A percentile compares a stretch with the other conserved stretches of the same genome.
Conservation (phyloP, 2,797 vertebrate genomes). For the Microchirus variegatus region DNA sequence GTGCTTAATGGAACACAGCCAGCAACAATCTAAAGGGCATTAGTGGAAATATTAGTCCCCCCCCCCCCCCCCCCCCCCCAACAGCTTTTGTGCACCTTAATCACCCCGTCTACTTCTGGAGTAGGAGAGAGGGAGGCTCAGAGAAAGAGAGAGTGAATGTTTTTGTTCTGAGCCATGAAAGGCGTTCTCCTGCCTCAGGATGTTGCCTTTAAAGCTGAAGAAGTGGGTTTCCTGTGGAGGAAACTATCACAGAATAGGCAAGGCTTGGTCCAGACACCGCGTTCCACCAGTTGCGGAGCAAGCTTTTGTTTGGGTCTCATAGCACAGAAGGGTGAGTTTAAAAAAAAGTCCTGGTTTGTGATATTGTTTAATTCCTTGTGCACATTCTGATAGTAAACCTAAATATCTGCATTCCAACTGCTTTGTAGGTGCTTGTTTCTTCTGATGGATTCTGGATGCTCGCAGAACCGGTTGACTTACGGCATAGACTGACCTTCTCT, state of each 20-base stretch:
- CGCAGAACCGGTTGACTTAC: slow-evolving; percentile 11
- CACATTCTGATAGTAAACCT: slow-evolving; percentile 15
- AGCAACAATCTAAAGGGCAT: slow-evolving; percentile 23
- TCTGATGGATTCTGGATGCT: slow-evolving; percentile 43
- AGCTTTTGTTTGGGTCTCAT: neutral
- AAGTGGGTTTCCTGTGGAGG: slow-evolving; percentile 83
- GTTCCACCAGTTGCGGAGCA: slow-evolving; percentile 56
- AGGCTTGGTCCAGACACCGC: slow-evolving; percentile 65
- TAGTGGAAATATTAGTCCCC: slow-evolving; percentile 24
- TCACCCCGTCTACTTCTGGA: slow-evolving; percentile 29
- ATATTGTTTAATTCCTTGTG: neutral
- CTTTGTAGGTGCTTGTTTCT: slow-evolving; percentile 34
- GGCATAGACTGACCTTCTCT: neutral
- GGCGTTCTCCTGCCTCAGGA: slow-evolving; percentile 82
- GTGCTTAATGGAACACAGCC: slow-evolving; percentile 27
- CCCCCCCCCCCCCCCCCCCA: slow-evolving; percentile 8
- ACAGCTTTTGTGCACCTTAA: slow-evolving; percentile 22
- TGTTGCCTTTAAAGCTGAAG: slow-evolving; percentile 82
- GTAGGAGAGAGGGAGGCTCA: slow-evolving; percentile 17
- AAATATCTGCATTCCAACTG: neutral
- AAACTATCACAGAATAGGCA: slow-evolving; percentile 80
- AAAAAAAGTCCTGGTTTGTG: neutral
- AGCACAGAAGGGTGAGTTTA: slow-evolving; percentile 42
- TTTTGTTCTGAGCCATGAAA: slow-evolving; percentile 79
- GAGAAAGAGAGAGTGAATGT: slow-evolving; percentile 59